These are phyloP conservation scores for Tragulus kanchil DNA, from an alignment of 2,113 vertebrate species.

Conservation along the genomic window DNA sequence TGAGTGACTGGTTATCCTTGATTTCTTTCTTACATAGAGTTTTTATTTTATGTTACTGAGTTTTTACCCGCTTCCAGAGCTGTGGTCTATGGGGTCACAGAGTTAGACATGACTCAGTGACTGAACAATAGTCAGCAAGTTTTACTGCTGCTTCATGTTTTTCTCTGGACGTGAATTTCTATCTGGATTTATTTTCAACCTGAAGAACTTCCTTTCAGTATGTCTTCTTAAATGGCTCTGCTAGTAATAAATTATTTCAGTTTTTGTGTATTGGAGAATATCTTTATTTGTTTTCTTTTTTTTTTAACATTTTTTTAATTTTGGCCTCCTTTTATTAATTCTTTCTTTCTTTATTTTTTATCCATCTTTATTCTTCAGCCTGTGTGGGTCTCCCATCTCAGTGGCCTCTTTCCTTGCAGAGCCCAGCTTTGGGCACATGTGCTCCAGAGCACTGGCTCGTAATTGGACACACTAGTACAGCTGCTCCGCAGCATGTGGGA, in stretches of 20 bases:
- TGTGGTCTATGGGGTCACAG: background rate
- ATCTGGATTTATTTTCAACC: background rate
- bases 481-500: too few relatives aligned
- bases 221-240: background rate
- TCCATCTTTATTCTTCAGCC: too few relatives aligned
- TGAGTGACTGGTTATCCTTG: background rate
- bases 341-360: too few relatives aligned
- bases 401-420: too few relatives aligned
- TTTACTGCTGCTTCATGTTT: background rate
- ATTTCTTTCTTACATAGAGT: background rate
- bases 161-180: background rate
- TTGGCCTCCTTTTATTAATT: too few relatives aligned
- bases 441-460: too few relatives aligned
- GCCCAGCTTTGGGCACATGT: too few relatives aligned
- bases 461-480: too few relatives aligned
- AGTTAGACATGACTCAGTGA: background rate
- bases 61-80: too few relatives aligned
- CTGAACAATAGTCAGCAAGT: background rate
- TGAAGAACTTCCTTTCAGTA: background rate
- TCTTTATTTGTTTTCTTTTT: background rate
- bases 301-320: background rate
- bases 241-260: background rate
- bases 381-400: too few relatives aligned
- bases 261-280: background rate
- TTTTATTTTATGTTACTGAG: slow-evolving; percentile 17